Evolutionary conservation across 1,140 invertebrate genomes (phyloP), one percentile per base, ranked within the genome.

Genomic region (Diprion similis): DNA sequence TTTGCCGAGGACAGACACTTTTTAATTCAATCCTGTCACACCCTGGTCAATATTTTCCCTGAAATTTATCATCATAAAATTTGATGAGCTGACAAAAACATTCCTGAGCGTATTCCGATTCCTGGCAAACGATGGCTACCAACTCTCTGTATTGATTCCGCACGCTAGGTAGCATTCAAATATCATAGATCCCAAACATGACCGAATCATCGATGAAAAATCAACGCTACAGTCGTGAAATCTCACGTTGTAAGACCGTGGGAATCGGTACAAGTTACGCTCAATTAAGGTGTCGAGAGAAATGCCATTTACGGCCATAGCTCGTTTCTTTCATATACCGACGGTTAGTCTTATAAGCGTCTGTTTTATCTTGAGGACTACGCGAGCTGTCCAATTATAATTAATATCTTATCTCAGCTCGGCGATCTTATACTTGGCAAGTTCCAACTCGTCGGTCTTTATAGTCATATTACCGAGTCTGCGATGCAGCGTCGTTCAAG

Each of bases 361-460:
- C 51, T 15, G 11, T 59, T 59, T 59, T 59, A 59, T 59, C 51
- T 59, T 37, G 11, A 59, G 11, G 51, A 59, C 51, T 13, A 17
- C 51, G 51, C 51, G 9, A 8, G 51, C 51, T 59, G 51, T 59
- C 51, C 51, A 59, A 59, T 59, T 59, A 59, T 59, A 59, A 59
- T 59, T 59, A 17, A 59, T 59, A 59, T 59, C n/a, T 59, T 59
- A 59, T 59, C 51, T 59, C 51, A 59, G 11, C 51, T 17, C 11
- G n/a, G 51, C 51, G n/a, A 59, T 59, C 51, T 37, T 59, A 59
- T 59, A 59, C 51, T 59, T 17, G 51, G 51, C 51, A 59, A 59
- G 11, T 59, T 59, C 51, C 24, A 37, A 37, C 24, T 37, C 24
- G 24, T 37, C 24, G 24, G 24, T 37, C 24, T 37, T 37, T 37